Evolutionary conservation across 2,888 invertebrate species (phyloP).

Genomic region (Eristalis arbustorum): DNA sequence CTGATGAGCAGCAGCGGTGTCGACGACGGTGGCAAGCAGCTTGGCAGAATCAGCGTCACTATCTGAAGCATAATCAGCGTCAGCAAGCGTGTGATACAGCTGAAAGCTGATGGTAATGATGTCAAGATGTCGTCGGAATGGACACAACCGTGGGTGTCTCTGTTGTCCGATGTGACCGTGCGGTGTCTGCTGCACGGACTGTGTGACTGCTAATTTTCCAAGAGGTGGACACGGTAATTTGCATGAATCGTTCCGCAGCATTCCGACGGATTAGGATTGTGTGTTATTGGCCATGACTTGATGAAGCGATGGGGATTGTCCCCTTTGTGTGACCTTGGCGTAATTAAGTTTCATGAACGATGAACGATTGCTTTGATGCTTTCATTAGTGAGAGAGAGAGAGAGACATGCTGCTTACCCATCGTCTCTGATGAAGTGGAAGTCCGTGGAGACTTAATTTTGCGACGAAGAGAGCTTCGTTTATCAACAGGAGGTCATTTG

Average conservation of each 20-base stretch:
- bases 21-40: conserved; percentile 20
- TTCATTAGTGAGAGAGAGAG: not conserved
- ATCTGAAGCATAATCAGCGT: conserved; percentile 14
- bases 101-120: conserved; percentile 48
- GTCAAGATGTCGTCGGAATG: conserved; percentile 44
- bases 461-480: too few species aligned
- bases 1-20: conserved; percentile 35
- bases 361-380: not conserved
- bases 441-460: not conserved
- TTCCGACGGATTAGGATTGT: conserved; percentile 35
- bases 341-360: conserved; percentile 38
- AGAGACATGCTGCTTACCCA: not conserved
- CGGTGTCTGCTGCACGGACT: not conserved
- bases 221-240: conserved; percentile 49
- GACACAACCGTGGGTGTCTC: not conserved
- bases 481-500: not conserved
- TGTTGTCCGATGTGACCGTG: too few species aligned
- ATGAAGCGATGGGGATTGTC: not conserved
- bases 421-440: not conserved
- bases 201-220: conserved; percentile 41
- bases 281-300: conserved; percentile 43
- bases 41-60: too few species aligned
- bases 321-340: conserved; percentile 1
- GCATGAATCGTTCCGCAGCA: conserved; percentile 40
- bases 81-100: conserved; percentile 38